These are phyloP conservation scores for Phymanthus crucifer DNA, from an alignment of 92 coral and sea anemone species.

Conservation along the genomic window DNA sequence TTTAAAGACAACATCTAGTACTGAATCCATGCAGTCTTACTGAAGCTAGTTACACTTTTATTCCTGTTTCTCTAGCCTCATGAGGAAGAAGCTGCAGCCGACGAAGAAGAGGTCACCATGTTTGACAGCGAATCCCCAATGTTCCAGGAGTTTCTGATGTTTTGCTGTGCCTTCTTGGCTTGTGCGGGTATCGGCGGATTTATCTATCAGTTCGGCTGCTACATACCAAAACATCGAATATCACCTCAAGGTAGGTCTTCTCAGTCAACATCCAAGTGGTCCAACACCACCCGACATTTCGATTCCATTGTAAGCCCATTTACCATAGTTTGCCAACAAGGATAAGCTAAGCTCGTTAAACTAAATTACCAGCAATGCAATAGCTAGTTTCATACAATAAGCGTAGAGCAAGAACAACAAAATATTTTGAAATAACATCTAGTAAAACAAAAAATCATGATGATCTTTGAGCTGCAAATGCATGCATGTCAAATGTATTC, in stretches of 20 bases:
- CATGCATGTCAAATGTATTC: too few relatives aligned
- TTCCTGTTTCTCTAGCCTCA: neutral
- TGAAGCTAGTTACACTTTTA: neutral
- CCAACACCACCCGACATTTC: too few relatives aligned
- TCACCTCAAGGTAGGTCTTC: neutral
- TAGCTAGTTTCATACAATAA: too few relatives aligned
- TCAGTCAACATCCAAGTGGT: too few relatives aligned
- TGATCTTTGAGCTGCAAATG: too few relatives aligned
- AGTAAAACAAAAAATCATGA: too few relatives aligned
- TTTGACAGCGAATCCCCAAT: slow-evolving; percentile 5
- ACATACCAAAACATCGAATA: neutral
- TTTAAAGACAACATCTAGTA: neutral
- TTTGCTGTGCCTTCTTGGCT: neutral
- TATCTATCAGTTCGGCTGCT: neutral
- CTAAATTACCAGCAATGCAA: too few relatives aligned
- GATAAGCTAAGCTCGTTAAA: too few relatives aligned
- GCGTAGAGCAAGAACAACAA: too few relatives aligned
- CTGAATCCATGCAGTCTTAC: neutral
- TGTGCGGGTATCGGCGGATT: neutral
- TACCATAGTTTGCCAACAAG: too few relatives aligned
- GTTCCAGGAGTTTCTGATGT: neutral
- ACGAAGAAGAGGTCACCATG: slow-evolving; percentile 1
- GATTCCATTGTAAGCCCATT: too few relatives aligned
- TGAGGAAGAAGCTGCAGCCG: neutral
- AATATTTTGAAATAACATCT: too few relatives aligned